These are phyloP conservation scores for Henricia sp. DNA, from an alignment of 53 echinoderm and acorn worm genomes.

Conservation along the genomic window DNA sequence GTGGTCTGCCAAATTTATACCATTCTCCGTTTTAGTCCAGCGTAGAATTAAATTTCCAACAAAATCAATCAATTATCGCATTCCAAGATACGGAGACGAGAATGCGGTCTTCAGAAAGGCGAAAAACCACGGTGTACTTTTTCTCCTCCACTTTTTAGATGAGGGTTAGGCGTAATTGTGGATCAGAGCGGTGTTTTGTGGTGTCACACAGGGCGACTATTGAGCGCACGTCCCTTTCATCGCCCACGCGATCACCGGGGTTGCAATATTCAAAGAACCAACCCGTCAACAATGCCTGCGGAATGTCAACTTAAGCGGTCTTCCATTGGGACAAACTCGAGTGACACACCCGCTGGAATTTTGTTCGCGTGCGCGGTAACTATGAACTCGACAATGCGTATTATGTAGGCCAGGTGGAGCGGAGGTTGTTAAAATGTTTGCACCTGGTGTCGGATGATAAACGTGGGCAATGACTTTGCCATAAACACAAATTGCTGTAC, in stretches of 20 bases:
- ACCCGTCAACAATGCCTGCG: slow-evolving; percentile 36
- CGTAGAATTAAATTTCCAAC: slow-evolving; percentile 14
- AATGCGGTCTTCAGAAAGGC: slow-evolving; percentile 27
- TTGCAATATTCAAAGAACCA: slow-evolving; percentile 26
- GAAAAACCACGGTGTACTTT: slow-evolving; percentile 6
- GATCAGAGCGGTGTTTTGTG: neutral
- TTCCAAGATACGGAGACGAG: neutral
- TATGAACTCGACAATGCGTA: slow-evolving; percentile 36
- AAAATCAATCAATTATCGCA: slow-evolving; percentile 51
- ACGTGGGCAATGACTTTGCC: too few species aligned
- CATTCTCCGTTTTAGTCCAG: too few species aligned
- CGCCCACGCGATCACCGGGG: slow-evolving; percentile 51
- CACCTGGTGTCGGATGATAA: too few species aligned
- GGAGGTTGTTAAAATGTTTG: neutral
- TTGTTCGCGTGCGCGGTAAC: slow-evolving; percentile 15
- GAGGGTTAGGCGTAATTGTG: slow-evolving; percentile 9
- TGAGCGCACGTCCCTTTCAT: slow-evolving; percentile 37
- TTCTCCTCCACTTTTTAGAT: neutral
- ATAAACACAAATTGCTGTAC: too few species aligned
- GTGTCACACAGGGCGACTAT: slow-evolving; percentile 19
- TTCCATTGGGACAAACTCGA: slow-evolving; percentile 32
- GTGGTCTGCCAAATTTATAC: too few species aligned
- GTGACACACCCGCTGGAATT: slow-evolving; percentile 52
- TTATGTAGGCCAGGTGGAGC: slow-evolving; percentile 22
- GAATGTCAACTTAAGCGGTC: slow-evolving; percentile 42